Percentiles rank a stretch among this genome's conserved stretches.
Conservation (phyloP, 1,140 invertebrate species). For the Drosophila malerkotliana region DNA sequence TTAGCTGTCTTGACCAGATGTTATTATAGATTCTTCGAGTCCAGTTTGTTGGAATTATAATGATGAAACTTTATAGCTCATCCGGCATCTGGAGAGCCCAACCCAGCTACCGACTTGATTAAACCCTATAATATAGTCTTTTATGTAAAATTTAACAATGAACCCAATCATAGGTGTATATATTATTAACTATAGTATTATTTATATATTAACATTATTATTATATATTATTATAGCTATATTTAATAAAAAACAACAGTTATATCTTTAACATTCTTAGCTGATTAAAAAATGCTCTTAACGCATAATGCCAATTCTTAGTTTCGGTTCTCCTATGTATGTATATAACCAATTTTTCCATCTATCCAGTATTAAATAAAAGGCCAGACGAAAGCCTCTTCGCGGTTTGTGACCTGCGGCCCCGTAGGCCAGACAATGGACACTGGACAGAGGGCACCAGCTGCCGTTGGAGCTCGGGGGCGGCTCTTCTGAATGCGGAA, state of each 20-base stretch:
- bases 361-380: conserved; percentile 1
- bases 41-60: conserved; percentile 40
- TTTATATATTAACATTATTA: no score
- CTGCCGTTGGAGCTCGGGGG: conserved; percentile 28
- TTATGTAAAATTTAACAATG: no score
- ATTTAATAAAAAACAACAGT: no score
- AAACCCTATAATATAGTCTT: no score
- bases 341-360: not conserved
- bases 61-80: conserved; percentile 41
- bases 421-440: conserved; percentile 7
- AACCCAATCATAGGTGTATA: no score
- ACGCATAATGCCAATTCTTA: not conserved
- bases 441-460: conserved; percentile 17
- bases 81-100: no score
- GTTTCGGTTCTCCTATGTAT: not conserved
- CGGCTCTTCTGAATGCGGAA: conserved; percentile 63
- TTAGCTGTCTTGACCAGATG: conserved; percentile 36
- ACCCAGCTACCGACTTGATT: no score
- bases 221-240: no score
- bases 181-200: no score
- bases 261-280: no score
- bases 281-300: no score
- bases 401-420: conserved; percentile 53
- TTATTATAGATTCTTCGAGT: conserved; percentile 23
- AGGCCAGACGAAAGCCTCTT: conserved; percentile 27